Base-by-base conservation (phyloP, 2,113 vertebrate genomes). In the Malurus alboscapulatus region DNA sequence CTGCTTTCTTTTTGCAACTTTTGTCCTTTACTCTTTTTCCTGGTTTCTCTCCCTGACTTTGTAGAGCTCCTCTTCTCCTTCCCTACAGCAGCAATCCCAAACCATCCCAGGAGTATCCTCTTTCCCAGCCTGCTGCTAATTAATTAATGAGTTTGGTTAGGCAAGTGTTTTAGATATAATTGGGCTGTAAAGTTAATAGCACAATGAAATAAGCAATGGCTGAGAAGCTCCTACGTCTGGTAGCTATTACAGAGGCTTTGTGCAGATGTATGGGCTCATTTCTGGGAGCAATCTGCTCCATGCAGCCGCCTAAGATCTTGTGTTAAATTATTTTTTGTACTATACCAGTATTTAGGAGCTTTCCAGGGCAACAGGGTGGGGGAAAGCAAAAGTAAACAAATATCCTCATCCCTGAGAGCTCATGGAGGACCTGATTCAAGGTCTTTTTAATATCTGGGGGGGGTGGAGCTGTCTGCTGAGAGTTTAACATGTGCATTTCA, bases 81-180 rank as follows among this genome's bases (percentile, higher is more conserved):
- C 45, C 61, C 30, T 67, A 5, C 66, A 87, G 57, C 69, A 75
- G 48, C 73, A 57, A 48, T 81, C 77, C 57, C 5, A 2, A 34
- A 48, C 36, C 25, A 58, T 79, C 53, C 27, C 67, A 53, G 36
- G 53, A 87, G 57, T 58, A 84, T 84, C n/a, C 53, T 74, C 76
- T 87, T 90, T 72, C 87, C 66, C 42, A 54, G 62, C 45, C 66
- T 78, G 69, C 77, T 68, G 71, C 61, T 96, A 84, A 92, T 93
- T 88, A 90, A 88, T 88, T 84, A 94, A 90, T 90, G 77, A 93
- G 62, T 92, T 93, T 73, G 80, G 87, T 82, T 90, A 82, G 59
- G 69, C 86, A 92, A 83, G 88, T 94, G 84, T 87, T 62, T 84
- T 45, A 53, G 62, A 48, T 92, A 27, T 45, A 96, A 96, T 88